Base-by-base conservation (phyloP, 2,113 vertebrate genomes). In the Clarias gariepinus region DNA sequence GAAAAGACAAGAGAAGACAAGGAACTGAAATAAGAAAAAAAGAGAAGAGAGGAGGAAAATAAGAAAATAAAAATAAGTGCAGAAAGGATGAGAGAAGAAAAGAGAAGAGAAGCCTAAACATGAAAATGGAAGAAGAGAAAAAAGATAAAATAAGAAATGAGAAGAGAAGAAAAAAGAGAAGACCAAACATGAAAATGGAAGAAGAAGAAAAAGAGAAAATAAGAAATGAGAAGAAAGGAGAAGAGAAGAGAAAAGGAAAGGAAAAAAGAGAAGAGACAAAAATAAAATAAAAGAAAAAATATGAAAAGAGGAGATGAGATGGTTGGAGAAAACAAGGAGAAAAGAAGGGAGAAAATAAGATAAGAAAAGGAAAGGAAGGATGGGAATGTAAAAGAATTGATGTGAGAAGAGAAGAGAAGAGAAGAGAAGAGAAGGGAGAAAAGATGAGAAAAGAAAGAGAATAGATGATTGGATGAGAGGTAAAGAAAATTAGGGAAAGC, bases 371-470 rank as follows among this genome's bases (percentile, higher is more conserved):
- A 4, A 28, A 6, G n/a, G 58, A 10, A 9, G 23, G n/a, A 68
- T 13, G 64, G 28, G 12, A 30, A 33, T 18, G 16, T 3, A 33
- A 30, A 5, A 66, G 10, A 66, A n/a, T 2, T 4, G 3, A 68
- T 4, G 3, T 6, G 2, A 68, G 25, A 16, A 6, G 28, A 13
- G 28, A 30, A 16, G 13, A 68, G 4, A 58, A 53, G 7, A 57
- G 30, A 7, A 36, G 9, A n/a, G 41, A 36, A 57, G 61, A 82
- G 52, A 68, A 23, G 66, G 78, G 3, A 78, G 13, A 30, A 28
- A 55, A 80, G 71, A 84, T 33, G 83, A 87, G 53, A 71, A 60
- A 55, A 85, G 30, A 4, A 30, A 57, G 23, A 85, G 55, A 74
- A 57, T 61, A 21, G 8, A 36, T 11, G 2, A 33, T 33, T 7